A percentile compares a stretch with the other conserved stretches of the same genome.
phyloP scores from a whole-genome alignment of 2,797 vertebrate species.

The Pipistrellus kuhlii region DNA sequence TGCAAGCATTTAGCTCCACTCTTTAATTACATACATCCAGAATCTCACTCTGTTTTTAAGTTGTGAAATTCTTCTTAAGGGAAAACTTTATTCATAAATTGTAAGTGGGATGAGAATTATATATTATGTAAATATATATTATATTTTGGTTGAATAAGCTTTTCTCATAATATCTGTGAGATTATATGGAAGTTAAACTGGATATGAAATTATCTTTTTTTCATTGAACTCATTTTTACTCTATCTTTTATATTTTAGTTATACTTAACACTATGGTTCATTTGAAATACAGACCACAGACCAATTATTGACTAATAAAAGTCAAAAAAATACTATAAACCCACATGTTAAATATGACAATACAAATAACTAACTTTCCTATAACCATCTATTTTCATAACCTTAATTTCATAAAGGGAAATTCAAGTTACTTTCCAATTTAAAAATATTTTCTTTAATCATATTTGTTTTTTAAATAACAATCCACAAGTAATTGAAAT shows the following conservation, averaged over 20 bases:
- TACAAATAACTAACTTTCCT: not conserved
- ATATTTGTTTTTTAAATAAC: not conserved
- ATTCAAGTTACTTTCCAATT: slow-evolving; percentile 21
- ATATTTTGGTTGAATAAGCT: not conserved
- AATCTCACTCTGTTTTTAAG: slow-evolving; percentile 54
- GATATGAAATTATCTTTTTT: not conserved
- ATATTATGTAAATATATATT: slow-evolving; percentile 3
- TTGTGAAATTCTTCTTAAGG: slow-evolving; percentile 65
- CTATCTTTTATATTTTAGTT: not conserved
- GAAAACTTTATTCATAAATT: slow-evolving; percentile 64
- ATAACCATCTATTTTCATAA: not conserved
- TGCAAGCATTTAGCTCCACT: slow-evolving; percentile 66
- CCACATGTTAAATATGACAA: not conserved
- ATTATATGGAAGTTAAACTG: not conserved
- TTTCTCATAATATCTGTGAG: not conserved
- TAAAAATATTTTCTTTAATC: not conserved
- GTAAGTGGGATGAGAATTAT: slow-evolving; percentile 35
- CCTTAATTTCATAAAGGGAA: not conserved
- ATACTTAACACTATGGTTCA: not conserved
- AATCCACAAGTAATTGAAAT: not conserved
- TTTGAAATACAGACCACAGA: not conserved
- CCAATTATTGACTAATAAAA: not conserved
- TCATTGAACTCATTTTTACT: not conserved
- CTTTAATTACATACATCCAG: slow-evolving; percentile 76
- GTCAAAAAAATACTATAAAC: not conserved